Evolutionary conservation across 2,113 vertebrate species (phyloP).

Genomic region (Gila orcuttii): DNA sequence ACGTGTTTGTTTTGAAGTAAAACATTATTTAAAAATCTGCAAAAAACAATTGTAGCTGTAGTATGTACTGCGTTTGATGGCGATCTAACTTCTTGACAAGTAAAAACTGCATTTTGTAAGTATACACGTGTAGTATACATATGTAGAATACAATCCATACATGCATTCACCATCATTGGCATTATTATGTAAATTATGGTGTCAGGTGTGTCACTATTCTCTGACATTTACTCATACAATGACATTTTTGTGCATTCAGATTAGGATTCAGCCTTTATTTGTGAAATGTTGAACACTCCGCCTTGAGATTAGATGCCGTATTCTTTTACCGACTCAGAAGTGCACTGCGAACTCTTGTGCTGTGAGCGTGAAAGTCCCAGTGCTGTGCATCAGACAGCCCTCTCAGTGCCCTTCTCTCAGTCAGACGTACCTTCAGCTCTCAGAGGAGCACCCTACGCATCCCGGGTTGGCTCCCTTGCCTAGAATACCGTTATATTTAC

Average conservation of each 20-base stretch:
- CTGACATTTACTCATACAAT: too few species aligned
- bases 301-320: neutral
- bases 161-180: too few species aligned
- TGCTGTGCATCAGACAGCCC: neutral
- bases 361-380: slow-evolving; percentile 14
- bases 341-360: neutral
- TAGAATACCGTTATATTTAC: slow-evolving; percentile 14
- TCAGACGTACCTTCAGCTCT: slow-evolving; percentile 10
- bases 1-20: too few species aligned
- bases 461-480: neutral
- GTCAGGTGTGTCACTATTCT: too few species aligned
- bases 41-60: too few species aligned
- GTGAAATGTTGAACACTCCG: neutral
- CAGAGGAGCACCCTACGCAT: neutral
- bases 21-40: too few species aligned
- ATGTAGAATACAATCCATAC: neutral
- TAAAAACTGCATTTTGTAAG: neutral
- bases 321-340: neutral
- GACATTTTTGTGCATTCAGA: neutral
- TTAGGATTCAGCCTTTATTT: neutral
- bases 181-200: too few species aligned
- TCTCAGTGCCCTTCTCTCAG: slow-evolving; percentile 2
- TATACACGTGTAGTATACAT: neutral
- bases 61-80: neutral
- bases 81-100: neutral